phyloP scores from a whole-genome alignment of 2,113 vertebrate genomes.

The Gorilla gorilla region DNA sequence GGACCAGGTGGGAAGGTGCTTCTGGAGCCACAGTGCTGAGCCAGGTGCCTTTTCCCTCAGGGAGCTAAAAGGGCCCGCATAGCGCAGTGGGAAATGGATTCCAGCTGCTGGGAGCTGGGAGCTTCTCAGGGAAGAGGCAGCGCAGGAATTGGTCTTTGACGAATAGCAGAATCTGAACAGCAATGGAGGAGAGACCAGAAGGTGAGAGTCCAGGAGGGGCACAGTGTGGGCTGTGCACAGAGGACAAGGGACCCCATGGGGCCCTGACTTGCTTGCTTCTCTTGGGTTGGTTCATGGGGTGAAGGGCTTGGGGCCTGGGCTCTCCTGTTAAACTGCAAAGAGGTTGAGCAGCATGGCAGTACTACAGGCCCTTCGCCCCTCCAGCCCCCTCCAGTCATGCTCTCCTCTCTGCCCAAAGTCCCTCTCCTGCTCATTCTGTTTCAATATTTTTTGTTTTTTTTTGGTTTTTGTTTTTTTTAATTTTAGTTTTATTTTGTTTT shows the following conservation, averaged over 20 bases:
- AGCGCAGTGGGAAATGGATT: accelerated
- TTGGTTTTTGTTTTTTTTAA: too few species aligned
- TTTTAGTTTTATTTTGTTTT: too few species aligned
- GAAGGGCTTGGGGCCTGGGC: accelerated
- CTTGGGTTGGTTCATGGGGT: accelerated
- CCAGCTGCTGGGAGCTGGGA: too few species aligned
- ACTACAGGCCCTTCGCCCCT: accelerated
- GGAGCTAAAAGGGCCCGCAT: accelerated
- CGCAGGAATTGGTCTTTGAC: accelerated
- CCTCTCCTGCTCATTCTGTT: neutral
- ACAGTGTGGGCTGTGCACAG: accelerated
- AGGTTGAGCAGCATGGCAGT: accelerated
- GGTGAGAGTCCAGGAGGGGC: neutral
- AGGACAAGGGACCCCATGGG: accelerated
- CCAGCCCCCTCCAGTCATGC: accelerated
- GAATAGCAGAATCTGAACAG: neutral
- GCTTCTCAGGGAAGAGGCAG: neutral
- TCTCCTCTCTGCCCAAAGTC: accelerated
- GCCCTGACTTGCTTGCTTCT: neutral
- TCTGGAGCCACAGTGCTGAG: neutral
- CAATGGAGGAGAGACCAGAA: too few species aligned
- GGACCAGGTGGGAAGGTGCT: neutral
- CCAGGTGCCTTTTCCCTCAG: accelerated
- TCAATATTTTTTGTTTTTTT: too few species aligned
- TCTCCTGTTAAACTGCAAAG: accelerated